Base-by-base conservation (phyloP, 2,888 invertebrate species). In the Oscheius sp. region DNA sequence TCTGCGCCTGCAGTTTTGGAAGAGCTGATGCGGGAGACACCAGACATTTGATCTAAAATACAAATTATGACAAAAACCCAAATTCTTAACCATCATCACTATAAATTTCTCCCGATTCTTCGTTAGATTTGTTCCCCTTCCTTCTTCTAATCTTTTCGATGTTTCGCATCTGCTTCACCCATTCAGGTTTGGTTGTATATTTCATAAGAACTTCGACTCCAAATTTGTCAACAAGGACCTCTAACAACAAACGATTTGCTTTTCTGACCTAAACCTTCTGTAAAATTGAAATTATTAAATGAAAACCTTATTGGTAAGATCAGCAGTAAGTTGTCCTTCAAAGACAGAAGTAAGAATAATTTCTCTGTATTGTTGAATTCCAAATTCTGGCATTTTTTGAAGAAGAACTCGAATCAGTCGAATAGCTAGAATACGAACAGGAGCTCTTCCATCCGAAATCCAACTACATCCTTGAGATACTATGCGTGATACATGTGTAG, bases 191-290 rank as follows among this genome's bases (percentile, higher is more conserved):
- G 5, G 67, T 72, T 0, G 71, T 77, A 64, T 70, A 75, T 59
- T 78, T 81, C 41, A 70, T 66, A 32, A 82, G 68, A 22, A 77
- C 72, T 44, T 79, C 75, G 5, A 69, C 68, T 17, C 83, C 82
- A 54, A 83, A 76, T 49, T 77, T 74, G 33, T 83, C 82, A 36
- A 84, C 77, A n/a, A 84, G 71, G 26, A 78, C 76, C 41, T 81
- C 82, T 17, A 84, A 70, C 26, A 84, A 71, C 3, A 84, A 65
- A 20, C 79, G 73, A 67, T 84, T 84, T 3, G 84, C 84, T 51
- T 82, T 81, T 14, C 83, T 74, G 22, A 82, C 73, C 65, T 77
- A 33, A 59, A 59, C 5, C n/a, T 17, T 9, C 9, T 9, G 17
- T 4, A 57, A 38, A 12, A 22, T n/a, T 57, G 3, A 28, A 2